A percentile compares a stretch with the other conserved stretches of the same genome.
Conservation (phyloP, 1,140 invertebrate genomes). For the Contarinia nasturtii region DNA sequence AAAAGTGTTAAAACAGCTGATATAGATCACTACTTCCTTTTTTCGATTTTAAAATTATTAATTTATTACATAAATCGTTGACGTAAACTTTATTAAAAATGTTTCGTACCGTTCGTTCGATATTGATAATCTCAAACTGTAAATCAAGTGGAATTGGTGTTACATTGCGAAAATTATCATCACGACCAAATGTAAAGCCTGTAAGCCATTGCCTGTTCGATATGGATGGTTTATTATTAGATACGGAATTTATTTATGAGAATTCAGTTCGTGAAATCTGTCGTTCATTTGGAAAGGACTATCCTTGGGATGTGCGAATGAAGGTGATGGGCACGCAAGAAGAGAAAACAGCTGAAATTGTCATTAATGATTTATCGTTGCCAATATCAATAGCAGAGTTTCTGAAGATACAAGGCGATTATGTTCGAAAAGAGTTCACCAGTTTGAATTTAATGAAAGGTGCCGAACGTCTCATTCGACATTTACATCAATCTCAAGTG, state of each 20-base stretch:
- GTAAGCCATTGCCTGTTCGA: constrained; percentile 73
- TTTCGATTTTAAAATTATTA: neutral
- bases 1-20: too few relatives aligned
- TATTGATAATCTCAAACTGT: neutral
- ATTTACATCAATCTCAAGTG: constrained; percentile 18
- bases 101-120: neutral
- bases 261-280: constrained; percentile 38
- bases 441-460: neutral
- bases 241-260: constrained; percentile 41
- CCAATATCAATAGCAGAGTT: constrained; percentile 51
- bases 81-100: neutral
- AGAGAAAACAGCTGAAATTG: constrained; percentile 44
- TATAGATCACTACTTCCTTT: neutral
- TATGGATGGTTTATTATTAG: constrained; percentile 63
- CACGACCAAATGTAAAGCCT: neutral
- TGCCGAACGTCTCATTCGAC: neutral
- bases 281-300: constrained; percentile 46
- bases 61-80: neutral
- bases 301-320: constrained; percentile 47
- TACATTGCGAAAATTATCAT: neutral
- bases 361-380: constrained; percentile 48
- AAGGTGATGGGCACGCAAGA: constrained; percentile 56
- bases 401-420: constrained; percentile 31
- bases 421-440: constrained; percentile 15
- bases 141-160: neutral